Conservation (phyloP, 2,888 invertebrate species). For the Drosophila peninsularis region DNA sequence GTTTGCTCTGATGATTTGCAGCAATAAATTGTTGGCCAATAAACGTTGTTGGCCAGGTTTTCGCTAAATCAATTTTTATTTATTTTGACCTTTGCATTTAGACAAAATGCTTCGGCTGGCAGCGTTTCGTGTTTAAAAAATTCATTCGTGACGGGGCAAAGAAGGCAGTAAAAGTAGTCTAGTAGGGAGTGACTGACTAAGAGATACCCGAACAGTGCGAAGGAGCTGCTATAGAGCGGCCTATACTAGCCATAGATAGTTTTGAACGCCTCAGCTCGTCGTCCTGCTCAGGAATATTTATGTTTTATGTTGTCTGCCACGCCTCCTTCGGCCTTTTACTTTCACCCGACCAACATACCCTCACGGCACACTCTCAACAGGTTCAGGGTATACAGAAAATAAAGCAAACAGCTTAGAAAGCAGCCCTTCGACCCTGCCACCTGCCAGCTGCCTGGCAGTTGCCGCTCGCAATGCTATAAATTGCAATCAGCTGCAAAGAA, state of each 20-base stretch:
- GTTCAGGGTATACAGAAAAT: not conserved
- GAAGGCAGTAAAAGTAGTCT: not conserved
- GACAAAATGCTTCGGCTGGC: constrained; percentile 17
- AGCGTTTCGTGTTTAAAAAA: constrained; percentile 43
- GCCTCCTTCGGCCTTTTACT: no score
- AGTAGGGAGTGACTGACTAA: not conserved
- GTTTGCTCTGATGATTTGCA: constrained; percentile 46
- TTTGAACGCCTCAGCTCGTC: no score
- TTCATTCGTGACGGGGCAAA: constrained; percentile 46
- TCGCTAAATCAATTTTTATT: constrained; percentile 65
- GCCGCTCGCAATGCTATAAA: constrained; percentile 67
- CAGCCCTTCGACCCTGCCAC: not conserved
- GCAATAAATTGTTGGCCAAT: constrained; percentile 57
- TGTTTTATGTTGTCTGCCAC: not conserved
- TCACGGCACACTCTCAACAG: not conserved
- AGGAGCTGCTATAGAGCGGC: not conserved
- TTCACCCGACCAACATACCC: not conserved
- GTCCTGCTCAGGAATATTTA: no score
- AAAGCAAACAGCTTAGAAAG: constrained; percentile 60
- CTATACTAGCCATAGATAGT: no score
- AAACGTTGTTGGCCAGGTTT: constrained; percentile 32
- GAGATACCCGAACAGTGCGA: not conserved
- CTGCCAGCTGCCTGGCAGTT: constrained; percentile 29
- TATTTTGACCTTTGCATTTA: constrained; percentile 25
- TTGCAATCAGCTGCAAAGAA: constrained; percentile 80